A percentile compares a stretch with the other conserved stretches of the same genome.
Evolutionary conservation across 2,888 invertebrate genomes (phyloP).

Genomic region (Polietes domitor): DNA sequence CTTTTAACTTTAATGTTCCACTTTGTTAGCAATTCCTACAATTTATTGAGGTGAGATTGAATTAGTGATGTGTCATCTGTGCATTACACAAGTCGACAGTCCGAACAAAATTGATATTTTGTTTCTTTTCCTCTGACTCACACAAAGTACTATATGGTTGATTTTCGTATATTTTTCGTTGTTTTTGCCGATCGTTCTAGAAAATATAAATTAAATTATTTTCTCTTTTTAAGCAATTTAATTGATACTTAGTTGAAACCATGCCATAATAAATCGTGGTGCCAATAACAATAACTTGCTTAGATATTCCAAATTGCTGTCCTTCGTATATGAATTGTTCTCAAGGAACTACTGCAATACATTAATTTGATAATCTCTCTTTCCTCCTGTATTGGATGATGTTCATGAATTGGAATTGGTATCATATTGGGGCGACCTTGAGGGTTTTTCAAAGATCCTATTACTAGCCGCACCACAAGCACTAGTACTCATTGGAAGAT

Average conservation of each 20-base stretch:
- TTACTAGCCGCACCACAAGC: constrained; percentile 65
- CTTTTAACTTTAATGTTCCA: no score
- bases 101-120: no score
- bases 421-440: constrained; percentile 76
- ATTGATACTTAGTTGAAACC: constrained; percentile 87
- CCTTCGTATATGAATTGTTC: constrained; percentile 99
- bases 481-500: no score
- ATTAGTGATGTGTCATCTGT: no score
- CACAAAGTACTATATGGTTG: constrained; percentile 88
- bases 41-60: no score
- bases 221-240: neutral
- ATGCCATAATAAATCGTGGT: constrained; percentile 99
- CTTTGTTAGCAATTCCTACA: no score
- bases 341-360: constrained; percentile 99
- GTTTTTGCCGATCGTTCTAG: no score
- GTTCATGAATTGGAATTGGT: constrained; percentile 89
- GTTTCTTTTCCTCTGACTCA: constrained; percentile 83
- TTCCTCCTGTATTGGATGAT: no score
- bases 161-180: constrained; percentile 98
- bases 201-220: no score
- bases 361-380: no score
- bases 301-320: no score
- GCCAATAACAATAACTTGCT: constrained; percentile 95
- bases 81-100: no score
- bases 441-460: constrained; percentile 78